Evolutionary conservation across 2,888 invertebrate species (phyloP).

Genomic region (Ganaspis brasiliensis): DNA sequence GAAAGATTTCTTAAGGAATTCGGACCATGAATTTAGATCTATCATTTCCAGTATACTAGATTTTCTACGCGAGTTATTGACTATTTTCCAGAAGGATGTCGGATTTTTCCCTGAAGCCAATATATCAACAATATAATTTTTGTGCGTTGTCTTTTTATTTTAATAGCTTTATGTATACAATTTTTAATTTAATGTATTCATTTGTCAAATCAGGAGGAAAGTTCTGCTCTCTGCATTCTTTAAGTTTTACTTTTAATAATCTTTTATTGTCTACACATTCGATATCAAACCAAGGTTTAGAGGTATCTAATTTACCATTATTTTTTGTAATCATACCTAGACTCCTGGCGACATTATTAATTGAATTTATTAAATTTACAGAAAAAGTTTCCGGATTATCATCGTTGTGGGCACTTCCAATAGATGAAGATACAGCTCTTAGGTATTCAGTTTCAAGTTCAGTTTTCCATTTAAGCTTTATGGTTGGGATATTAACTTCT

Average conservation of each 20-base stretch:
- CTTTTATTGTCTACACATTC: neutral
- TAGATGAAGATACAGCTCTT: neutral
- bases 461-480: neutral
- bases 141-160: neutral
- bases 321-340: neutral
- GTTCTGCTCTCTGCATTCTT: neutral
- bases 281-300: neutral
- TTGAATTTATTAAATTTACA: neutral
- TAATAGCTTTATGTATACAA: neutral
- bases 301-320: neutral
- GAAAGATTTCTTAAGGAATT: neutral
- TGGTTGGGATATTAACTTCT: neutral
- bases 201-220: neutral
- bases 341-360: neutral
- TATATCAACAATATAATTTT: neutral
- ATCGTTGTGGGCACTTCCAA: neutral
- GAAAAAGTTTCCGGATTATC: neutral
- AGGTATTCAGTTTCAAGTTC: neutral
- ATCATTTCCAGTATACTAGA: neutral
- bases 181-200: conserved; percentile 6
- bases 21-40: too few relatives aligned
- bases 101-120: neutral
- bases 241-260: neutral
- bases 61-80: neutral
- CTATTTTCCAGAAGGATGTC: neutral